Evolutionary conservation across 2,888 invertebrate species (phyloP).

Genomic region (Atherix ibis): DNA sequence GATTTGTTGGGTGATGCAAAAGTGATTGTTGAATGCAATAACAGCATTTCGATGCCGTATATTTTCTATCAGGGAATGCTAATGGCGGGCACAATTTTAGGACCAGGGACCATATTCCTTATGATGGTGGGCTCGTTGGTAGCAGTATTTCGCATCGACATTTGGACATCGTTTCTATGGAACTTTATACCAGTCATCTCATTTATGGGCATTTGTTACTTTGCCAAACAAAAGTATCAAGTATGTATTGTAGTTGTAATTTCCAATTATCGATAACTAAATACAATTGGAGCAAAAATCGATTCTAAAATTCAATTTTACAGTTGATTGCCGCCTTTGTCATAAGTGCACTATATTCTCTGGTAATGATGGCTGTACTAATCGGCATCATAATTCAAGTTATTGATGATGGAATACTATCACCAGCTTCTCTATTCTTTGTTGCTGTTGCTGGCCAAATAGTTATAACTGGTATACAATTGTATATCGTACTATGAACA

Average conservation of each 20-base stretch:
- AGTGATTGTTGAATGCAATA: slow-evolving; percentile 65
- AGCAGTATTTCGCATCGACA: slow-evolving; percentile 52
- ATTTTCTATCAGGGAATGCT: slow-evolving; percentile 57
- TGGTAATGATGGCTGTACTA: slow-evolving; percentile 77
- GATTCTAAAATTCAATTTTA: background rate
- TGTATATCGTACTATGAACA: background rate
- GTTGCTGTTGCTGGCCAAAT: slow-evolving; percentile 54
- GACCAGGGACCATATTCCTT: slow-evolving; percentile 58
- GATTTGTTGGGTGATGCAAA: slow-evolving; percentile 69
- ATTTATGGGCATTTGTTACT: slow-evolving; percentile 49
- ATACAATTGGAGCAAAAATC: background rate
- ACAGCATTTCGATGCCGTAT: slow-evolving; percentile 73
- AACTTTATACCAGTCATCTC: slow-evolving; percentile 50
- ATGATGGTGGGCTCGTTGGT: slow-evolving; percentile 67
- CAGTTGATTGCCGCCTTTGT: slow-evolving; percentile 57
- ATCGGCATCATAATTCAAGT: slow-evolving; percentile 68
- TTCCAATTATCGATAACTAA: too few species aligned
- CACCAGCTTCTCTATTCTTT: slow-evolving; percentile 74
- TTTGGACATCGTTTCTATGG: slow-evolving; percentile 49
- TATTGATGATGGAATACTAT: slow-evolving; percentile 57
- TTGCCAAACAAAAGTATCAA: slow-evolving; percentile 45
- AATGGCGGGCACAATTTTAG: slow-evolving; percentile 54
- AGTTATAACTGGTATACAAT: slow-evolving; percentile 38
- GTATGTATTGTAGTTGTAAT: too few species aligned
- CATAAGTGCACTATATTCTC: slow-evolving; percentile 61